Evolutionary conservation across 2,797 vertebrate species (phyloP).

Genomic region (Peromyscus aztecus): DNA sequence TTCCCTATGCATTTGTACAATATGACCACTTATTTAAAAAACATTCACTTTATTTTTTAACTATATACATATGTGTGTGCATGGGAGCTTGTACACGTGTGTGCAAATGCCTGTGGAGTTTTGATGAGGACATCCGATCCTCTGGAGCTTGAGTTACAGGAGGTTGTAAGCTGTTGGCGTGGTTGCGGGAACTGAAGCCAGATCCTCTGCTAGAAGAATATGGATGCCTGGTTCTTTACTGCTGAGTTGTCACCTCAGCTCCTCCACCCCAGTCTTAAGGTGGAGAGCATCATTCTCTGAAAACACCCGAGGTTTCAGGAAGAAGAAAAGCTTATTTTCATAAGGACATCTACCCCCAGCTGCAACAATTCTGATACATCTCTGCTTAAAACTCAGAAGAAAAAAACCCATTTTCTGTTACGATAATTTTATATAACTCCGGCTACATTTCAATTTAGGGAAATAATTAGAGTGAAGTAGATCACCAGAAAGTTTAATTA

Average conservation of each 20-base stretch:
- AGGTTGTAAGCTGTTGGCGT: background rate
- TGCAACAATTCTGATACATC: constrained; percentile 39
- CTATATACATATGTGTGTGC: background rate
- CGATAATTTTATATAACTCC: constrained; percentile 86
- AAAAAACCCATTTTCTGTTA: constrained; percentile 82
- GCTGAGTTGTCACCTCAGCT: no score
- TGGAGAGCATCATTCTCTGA: background rate
- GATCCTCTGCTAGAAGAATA: background rate
- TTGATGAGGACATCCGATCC: background rate
- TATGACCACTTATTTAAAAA: background rate
- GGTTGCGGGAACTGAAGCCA: background rate
- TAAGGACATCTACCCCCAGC: background rate
- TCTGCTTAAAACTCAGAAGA: constrained; percentile 26
- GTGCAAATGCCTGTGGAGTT: background rate
- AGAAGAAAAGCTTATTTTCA: constrained; percentile 2
- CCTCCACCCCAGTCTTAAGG: background rate
- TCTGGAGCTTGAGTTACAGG: background rate
- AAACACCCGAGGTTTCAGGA: background rate
- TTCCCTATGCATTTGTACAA: background rate
- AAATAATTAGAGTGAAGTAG: constrained; percentile 90
- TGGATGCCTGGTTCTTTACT: background rate
- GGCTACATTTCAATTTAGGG: constrained; percentile 89
- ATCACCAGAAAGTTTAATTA: constrained; percentile 89
- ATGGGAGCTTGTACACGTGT: no score
- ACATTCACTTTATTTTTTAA: background rate